These are phyloP conservation scores for Thunnus albacares DNA, from an alignment of 2,797 vertebrate species.

Conservation along the genomic window DNA sequence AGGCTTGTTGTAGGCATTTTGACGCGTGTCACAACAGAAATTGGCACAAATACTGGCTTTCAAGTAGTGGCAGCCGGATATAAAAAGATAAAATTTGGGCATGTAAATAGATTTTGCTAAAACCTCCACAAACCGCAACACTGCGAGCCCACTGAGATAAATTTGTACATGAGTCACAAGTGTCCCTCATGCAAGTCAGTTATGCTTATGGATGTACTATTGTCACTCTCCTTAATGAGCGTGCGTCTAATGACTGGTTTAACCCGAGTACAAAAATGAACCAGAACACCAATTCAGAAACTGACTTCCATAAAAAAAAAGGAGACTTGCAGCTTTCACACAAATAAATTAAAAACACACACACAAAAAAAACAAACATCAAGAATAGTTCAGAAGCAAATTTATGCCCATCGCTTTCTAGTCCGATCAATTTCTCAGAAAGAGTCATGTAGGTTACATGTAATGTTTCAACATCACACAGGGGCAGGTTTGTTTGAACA, in stretches of 20 bases:
- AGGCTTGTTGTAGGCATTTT: neutral
- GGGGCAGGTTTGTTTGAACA: neutral
- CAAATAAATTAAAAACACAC: neutral
- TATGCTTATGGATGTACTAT: neutral
- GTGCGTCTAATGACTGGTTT: neutral
- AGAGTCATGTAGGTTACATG: neutral
- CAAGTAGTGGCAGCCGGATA: neutral
- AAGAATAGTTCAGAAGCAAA: slow-evolving; percentile 61
- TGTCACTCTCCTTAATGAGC: neutral
- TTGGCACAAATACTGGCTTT: neutral
- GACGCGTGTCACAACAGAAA: neutral
- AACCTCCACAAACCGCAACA: slow-evolving; percentile 18
- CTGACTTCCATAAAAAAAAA: slow-evolving; percentile 34
- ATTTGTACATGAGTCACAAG: slow-evolving; percentile 6
- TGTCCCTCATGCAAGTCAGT: slow-evolving; percentile 50
- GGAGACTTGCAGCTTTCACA: slow-evolving; percentile 7
- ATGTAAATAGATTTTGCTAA: slow-evolving; percentile 7
- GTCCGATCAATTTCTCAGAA: neutral
- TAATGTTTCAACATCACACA: slow-evolving; percentile 21
- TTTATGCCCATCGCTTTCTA: slow-evolving; percentile 84
- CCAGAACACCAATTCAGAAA: neutral
- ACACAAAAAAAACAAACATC: neutral
- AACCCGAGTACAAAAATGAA: neutral
- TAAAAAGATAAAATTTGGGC: slow-evolving; percentile 3
- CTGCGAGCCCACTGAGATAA: slow-evolving; percentile 25